Evolutionary conservation across 2,888 invertebrate species (phyloP).

Genomic region (Teinopalpus imperialis): DNA sequence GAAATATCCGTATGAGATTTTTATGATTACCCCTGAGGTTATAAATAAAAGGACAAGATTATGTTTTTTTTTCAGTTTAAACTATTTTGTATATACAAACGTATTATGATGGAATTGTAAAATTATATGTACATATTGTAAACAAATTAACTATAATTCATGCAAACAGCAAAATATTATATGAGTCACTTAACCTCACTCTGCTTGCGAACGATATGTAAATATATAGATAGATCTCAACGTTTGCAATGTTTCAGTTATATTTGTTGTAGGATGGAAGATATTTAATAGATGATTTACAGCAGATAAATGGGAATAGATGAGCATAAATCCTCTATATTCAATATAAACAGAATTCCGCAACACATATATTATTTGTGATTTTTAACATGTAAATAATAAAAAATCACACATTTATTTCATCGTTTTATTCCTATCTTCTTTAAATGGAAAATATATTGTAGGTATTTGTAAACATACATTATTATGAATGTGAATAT

Average conservation of each 20-base stretch:
- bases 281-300: constrained; percentile 38
- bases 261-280: constrained; percentile 41
- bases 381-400: too few relatives aligned
- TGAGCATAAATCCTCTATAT: constrained; percentile 10
- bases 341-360: too few relatives aligned
- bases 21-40: constrained; percentile 64
- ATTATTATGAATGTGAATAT: constrained; percentile 64
- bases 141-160: constrained; percentile 27
- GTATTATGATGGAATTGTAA: constrained; percentile 37
- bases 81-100: constrained; percentile 34
- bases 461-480: constrained; percentile 60
- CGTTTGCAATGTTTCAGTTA: constrained; percentile 43
- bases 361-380: background rate
- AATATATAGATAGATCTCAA: constrained; percentile 39
- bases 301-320: constrained; percentile 25
- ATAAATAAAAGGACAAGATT: constrained; percentile 74
- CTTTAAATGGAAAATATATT: constrained; percentile 46
- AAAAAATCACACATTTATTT: constrained; percentile 6
- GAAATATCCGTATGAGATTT: constrained; percentile 93
- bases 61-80: constrained; percentile 44
- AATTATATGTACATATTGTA: constrained; percentile 39
- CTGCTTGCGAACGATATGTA: constrained; percentile 43
- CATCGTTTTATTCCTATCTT: constrained; percentile 34
- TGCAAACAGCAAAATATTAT: constrained; percentile 26
- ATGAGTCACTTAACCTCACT: constrained; percentile 32